Conservation (phyloP, 2,797 vertebrate genomes). For the Pipistrellus nathusii region DNA sequence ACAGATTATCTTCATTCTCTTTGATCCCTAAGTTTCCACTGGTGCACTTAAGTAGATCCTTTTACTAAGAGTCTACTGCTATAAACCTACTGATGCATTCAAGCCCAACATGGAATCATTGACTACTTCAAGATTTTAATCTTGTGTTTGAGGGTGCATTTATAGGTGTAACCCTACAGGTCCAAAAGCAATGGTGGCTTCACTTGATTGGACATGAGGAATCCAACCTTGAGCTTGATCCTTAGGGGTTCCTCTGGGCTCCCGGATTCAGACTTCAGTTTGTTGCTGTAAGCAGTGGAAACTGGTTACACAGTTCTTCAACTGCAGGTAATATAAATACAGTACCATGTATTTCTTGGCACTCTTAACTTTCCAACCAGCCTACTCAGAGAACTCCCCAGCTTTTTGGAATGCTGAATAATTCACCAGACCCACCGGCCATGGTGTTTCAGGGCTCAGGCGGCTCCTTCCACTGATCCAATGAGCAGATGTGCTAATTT, state of each 20-base stretch:
- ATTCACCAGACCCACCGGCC: constrained; percentile 60
- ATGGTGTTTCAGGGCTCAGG: constrained; percentile 60
- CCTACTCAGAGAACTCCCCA: constrained; percentile 64
- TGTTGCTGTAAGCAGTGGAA: constrained; percentile 64
- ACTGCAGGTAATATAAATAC: constrained; percentile 68
- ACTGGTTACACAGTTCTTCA: constrained; percentile 63
- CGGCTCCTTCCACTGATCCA: constrained; percentile 56
- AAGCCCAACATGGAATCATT: background rate
- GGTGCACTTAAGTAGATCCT: background rate
- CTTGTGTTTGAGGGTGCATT: constrained; percentile 9
- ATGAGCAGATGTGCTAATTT: constrained; percentile 71
- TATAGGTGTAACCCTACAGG: background rate
- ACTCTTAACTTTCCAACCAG: constrained; percentile 68
- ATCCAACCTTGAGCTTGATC: background rate
- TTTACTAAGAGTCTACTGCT: background rate
- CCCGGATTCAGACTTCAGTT: constrained; percentile 31
- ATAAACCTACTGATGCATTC: background rate
- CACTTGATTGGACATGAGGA: constrained; percentile 12
- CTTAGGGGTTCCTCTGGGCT: background rate
- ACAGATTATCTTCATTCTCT: background rate
- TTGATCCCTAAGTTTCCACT: background rate
- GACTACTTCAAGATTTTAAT: background rate
- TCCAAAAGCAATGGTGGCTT: background rate
- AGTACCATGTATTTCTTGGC: constrained; percentile 71
- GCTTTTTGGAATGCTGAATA: constrained; percentile 72